Conservation (phyloP, 1,140 invertebrate genomes). For the Brachionus calyciflorus region DNA sequence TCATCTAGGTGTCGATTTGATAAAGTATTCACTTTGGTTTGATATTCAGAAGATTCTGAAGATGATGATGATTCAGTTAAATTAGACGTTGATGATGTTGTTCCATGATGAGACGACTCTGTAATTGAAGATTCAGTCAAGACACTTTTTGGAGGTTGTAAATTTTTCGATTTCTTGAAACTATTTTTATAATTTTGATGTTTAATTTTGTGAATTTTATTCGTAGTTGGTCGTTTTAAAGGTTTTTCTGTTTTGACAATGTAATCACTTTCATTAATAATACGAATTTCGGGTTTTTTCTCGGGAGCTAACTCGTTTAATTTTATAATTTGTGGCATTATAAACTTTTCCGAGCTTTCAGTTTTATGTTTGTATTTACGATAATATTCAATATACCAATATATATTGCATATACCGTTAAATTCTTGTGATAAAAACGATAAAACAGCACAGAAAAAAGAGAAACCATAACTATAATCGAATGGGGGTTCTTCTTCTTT, state of each 20-base stretch:
- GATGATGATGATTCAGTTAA: constrained; percentile 18
- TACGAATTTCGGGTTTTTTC: too few species aligned
- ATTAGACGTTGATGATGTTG: background rate
- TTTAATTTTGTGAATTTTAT: too few species aligned
- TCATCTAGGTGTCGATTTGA: constrained; percentile 13
- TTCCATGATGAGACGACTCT: background rate
- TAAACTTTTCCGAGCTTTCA: background rate
- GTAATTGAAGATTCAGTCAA: background rate
- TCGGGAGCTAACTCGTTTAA: background rate
- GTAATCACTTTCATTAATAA: too few species aligned
- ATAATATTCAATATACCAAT: constrained; percentile 23
- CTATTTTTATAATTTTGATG: background rate
- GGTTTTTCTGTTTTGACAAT: too few species aligned
- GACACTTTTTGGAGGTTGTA: background rate
- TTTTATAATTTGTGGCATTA: background rate
- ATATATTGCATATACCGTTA: constrained; percentile 35
- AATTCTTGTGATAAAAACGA: constrained; percentile 25
- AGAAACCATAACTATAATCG: constrained; percentile 3
- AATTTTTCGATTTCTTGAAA: background rate
- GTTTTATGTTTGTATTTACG: background rate
- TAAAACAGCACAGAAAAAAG: background rate
- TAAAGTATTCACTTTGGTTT: background rate
- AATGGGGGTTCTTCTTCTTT: constrained; percentile 23
- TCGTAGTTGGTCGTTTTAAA: too few species aligned
- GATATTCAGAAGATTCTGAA: background rate